Base-by-base conservation (phyloP, 1,140 invertebrate species). In the Scaptomyza pallida region DNA sequence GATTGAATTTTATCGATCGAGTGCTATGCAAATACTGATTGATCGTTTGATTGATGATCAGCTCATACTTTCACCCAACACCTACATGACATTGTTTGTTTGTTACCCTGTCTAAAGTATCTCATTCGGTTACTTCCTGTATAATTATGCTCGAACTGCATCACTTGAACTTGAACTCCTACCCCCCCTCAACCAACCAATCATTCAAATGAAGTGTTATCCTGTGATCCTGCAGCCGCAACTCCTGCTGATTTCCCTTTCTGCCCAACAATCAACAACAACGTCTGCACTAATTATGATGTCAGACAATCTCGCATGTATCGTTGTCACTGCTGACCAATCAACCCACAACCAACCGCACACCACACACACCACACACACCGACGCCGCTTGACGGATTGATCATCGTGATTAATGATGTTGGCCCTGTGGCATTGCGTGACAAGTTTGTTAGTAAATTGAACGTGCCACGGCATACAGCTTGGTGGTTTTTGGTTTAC, bases 381-480 rank as follows among this genome's bases (percentile, higher is more conserved):
- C 50, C 16, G 43, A 17, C 35, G 35, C 68, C 57, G 37, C 60
- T 65, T 85, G 81, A 85, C 82, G 81, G 81, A 81, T 86, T 86
- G 81, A 78, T 88, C 50, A 60, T 50, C 40, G 61, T 86, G 81
- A 86, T 88, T 85, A 85, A 85, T 86, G 73, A 72, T 78, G 52
- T 30, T 63, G 56, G 30, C 19, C 43, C 23, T 72, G 57, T 62
- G 79, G 75, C 79, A 74, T 86, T 80, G 81, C 80, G 80, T 85
- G 80, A 86, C 80, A 85, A 85, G 81, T 85, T 85, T 85, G 80
- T 85, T 85, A 86, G 80, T 79, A 78, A 72, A 78, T 82, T 77
- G 71, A 80, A 75, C 72, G 59, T 72, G 61, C 41, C 75, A 56
- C 69, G 30, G 19, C 13, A 19, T 17, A 33, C 45, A 21, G 47